Conservation (phyloP, 2,113 vertebrate species). For the Hippolais icterina region DNA sequence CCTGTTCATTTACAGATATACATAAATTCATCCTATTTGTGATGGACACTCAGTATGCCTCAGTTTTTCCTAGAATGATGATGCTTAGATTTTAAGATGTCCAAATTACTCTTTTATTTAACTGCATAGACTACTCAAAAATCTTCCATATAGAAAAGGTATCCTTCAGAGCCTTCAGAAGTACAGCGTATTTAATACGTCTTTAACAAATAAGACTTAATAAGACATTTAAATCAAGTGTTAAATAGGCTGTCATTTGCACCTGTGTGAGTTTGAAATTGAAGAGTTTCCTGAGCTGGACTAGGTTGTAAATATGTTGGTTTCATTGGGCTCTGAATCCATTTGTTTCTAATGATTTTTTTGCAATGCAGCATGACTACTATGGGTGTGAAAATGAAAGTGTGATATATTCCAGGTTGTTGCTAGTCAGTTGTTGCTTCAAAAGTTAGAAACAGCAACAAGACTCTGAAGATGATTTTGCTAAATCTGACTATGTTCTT, state of each 20-base stretch:
- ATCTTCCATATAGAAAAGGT: not conserved
- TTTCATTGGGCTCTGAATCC: not conserved
- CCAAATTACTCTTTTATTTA: not conserved
- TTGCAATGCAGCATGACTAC: not conserved
- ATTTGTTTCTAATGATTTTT: not conserved
- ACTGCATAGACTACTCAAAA: not conserved
- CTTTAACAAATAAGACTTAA: not conserved
- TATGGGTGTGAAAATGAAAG: not conserved
- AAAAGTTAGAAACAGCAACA: constrained; percentile 78
- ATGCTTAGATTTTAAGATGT: not conserved
- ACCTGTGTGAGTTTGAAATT: constrained; percentile 7
- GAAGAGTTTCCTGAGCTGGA: not conserved
- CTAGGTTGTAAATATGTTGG: not conserved
- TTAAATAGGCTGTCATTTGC: constrained; percentile 3
- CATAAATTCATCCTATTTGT: not conserved
- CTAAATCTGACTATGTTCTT: constrained; percentile 71
- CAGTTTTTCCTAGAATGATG: not conserved
- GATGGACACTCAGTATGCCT: not conserved
- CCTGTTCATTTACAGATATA: constrained; percentile 63
- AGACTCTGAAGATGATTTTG: constrained; percentile 75
- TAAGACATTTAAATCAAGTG: constrained; percentile 8
- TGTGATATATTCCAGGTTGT: constrained; percentile 62
- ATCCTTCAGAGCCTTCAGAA: not conserved
- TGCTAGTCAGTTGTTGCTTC: constrained; percentile 62
- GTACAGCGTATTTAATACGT: not conserved